Evolutionary conservation across 1,140 invertebrate species (phyloP).

Genomic region (Panagrolaimus sp.): DNA sequence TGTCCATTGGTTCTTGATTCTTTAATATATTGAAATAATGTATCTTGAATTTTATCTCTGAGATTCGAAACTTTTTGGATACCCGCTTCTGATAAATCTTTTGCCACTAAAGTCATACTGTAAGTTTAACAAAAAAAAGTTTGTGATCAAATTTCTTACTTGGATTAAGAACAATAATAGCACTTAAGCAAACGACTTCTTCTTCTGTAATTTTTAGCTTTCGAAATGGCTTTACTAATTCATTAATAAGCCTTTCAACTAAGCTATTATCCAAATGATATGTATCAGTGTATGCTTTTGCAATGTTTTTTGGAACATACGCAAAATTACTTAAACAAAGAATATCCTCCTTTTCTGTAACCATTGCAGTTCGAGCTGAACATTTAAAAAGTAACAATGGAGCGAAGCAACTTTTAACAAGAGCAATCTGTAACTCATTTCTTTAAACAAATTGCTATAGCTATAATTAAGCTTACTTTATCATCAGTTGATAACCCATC

Average conservation of each 20-base stretch:
- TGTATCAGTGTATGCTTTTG: slow-evolving; percentile 46
- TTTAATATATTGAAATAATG: slow-evolving; percentile 51
- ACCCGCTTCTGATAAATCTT: slow-evolving; percentile 40
- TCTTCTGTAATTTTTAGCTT: slow-evolving; percentile 48
- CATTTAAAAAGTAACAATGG: slow-evolving; percentile 54
- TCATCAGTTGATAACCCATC: slow-evolving; percentile 41
- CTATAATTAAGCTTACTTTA: slow-evolving; percentile 23
- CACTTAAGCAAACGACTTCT: slow-evolving; percentile 54
- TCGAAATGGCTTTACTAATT: slow-evolving; percentile 50
- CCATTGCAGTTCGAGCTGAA: slow-evolving; percentile 50
- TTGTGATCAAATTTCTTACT: slow-evolving; percentile 30
- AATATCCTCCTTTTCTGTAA: slow-evolving; percentile 50
- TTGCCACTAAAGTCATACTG: slow-evolving; percentile 45
- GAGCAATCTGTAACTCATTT: slow-evolving; percentile 35
- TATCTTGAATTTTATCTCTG: slow-evolving; percentile 44
- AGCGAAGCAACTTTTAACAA: slow-evolving; percentile 53
- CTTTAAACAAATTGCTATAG: not conserved
- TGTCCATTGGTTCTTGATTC: slow-evolving; percentile 28
- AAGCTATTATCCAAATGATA: slow-evolving; percentile 56
- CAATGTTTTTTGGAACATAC: slow-evolving; percentile 53
- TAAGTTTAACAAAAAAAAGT: not conserved
- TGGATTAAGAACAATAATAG: slow-evolving; percentile 56
- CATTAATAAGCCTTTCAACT: slow-evolving; percentile 47
- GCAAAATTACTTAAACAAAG: slow-evolving; percentile 56
- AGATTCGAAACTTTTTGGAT: slow-evolving; percentile 37